A percentile compares a stretch with the other conserved stretches of the same genome.
These are phyloP conservation scores for Hydrolagus affinis DNA, from an alignment of 2,113 vertebrate genomes.

Conservation along the genomic window DNA sequence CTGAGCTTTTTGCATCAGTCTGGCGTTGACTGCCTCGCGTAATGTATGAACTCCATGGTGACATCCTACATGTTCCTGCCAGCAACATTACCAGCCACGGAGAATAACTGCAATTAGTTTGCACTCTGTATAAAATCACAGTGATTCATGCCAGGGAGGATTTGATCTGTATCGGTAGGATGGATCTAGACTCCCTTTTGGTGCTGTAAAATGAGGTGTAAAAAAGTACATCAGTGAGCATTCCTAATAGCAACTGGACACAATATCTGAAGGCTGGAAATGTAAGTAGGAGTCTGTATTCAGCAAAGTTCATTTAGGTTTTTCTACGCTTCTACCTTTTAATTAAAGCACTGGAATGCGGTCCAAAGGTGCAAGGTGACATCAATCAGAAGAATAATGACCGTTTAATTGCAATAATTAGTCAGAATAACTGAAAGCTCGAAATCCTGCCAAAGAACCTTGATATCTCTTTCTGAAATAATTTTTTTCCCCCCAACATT, in stretches of 20 bases:
- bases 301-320: background rate
- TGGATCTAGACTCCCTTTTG: background rate
- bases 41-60: background rate
- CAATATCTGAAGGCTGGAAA: background rate
- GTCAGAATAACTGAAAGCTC: background rate
- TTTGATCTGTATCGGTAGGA: background rate
- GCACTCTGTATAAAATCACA: background rate
- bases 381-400: slow-evolving; percentile 21
- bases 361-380: background rate
- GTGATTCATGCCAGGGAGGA: background rate
- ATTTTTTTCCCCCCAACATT: background rate
- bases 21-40: background rate
- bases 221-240: background rate
- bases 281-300: background rate
- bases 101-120: background rate
- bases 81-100: background rate
- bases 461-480: background rate
- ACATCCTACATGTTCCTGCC: too few species aligned
- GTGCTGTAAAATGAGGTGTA: background rate
- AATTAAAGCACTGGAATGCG: slow-evolving; percentile 1
- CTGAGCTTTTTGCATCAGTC: too few species aligned
- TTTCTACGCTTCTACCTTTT: background rate
- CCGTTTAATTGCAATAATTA: slow-evolving; percentile 21
- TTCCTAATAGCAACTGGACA: background rate
- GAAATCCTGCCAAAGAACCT: background rate